These are phyloP conservation scores for Conomelus anceps DNA, from an alignment of 2,888 invertebrate genomes.

Conservation along the genomic window DNA sequence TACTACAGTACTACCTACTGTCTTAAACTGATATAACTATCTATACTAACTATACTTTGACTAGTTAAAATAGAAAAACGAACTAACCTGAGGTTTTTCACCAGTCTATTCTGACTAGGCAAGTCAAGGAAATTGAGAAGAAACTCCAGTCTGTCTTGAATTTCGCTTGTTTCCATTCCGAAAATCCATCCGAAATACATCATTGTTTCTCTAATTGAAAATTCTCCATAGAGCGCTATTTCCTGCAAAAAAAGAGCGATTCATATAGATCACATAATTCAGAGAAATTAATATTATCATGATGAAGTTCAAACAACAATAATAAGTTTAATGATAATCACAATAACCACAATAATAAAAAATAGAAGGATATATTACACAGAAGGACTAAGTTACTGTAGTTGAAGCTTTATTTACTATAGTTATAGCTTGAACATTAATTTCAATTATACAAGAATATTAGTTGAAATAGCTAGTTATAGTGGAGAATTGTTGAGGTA, in stretches of 20 bases:
- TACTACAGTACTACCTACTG: not conserved
- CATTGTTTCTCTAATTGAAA: slow-evolving; percentile 91
- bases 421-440: too few relatives aligned
- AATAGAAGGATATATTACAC: too few relatives aligned
- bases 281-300: not conserved
- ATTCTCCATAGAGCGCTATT: slow-evolving; percentile 84
- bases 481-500: too few relatives aligned
- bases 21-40: not conserved
- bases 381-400: too few relatives aligned
- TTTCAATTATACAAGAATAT: too few relatives aligned
- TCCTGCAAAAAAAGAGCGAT: slow-evolving; percentile 51
- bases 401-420: too few relatives aligned
- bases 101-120: slow-evolving; percentile 74
- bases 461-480: too few relatives aligned
- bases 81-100: slow-evolving; percentile 63
- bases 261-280: too few relatives aligned
- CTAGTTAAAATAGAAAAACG: not conserved
- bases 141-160: slow-evolving; percentile 73
- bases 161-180: slow-evolving; percentile 79
- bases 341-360: too few relatives aligned
- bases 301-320: too few relatives aligned
- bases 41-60: not conserved
- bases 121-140: slow-evolving; percentile 84
- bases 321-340: too few relatives aligned
- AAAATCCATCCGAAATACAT: slow-evolving; percentile 95